These are phyloP conservation scores for Phoxinus dragarum DNA, from an alignment of 2,797 vertebrate genomes.

Conservation along the genomic window DNA sequence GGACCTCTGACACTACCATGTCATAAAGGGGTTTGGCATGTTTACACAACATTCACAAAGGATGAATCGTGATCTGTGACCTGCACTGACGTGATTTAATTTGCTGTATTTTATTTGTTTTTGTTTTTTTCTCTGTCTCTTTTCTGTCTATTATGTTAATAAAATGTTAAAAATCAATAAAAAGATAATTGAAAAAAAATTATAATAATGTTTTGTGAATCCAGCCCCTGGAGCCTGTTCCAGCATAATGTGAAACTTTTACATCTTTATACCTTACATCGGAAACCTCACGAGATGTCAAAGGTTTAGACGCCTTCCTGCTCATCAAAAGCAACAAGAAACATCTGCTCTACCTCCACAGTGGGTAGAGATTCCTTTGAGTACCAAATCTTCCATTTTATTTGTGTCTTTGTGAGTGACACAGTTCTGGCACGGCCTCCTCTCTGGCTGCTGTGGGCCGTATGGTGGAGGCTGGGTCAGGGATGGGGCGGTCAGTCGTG, in stretches of 20 bases:
- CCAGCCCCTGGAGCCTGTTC: background rate
- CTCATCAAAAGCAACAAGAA: slow-evolving; percentile 54
- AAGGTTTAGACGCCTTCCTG: background rate
- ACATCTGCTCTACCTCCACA: slow-evolving; percentile 50
- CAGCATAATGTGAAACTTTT: background rate
- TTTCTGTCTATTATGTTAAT: too few relatives aligned
- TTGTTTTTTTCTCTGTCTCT: too few relatives aligned
- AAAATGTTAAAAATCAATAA: too few relatives aligned
- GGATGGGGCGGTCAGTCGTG: slow-evolving; percentile 62
- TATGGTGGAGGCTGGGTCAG: slow-evolving; percentile 55
- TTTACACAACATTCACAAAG: too few relatives aligned
- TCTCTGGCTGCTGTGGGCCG: slow-evolving; percentile 47
- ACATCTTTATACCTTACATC: slow-evolving; percentile 1
- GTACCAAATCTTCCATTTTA: slow-evolving; percentile 54
- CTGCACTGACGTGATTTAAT: too few relatives aligned
- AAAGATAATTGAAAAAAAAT: too few relatives aligned
- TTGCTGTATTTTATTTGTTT: too few relatives aligned
- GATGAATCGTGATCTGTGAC: too few relatives aligned
- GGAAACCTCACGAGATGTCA: slow-evolving; percentile 16
- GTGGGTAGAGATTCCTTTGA: slow-evolving; percentile 21
- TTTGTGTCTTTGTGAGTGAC: slow-evolving; percentile 51
- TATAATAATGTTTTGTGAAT: background rate
- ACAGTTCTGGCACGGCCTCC: slow-evolving; percentile 51
- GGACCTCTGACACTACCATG: too few relatives aligned
- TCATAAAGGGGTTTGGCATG: too few relatives aligned